Evolutionary conservation across 2,113 vertebrate species (phyloP).

Genomic region (Verasper variegatus): DNA sequence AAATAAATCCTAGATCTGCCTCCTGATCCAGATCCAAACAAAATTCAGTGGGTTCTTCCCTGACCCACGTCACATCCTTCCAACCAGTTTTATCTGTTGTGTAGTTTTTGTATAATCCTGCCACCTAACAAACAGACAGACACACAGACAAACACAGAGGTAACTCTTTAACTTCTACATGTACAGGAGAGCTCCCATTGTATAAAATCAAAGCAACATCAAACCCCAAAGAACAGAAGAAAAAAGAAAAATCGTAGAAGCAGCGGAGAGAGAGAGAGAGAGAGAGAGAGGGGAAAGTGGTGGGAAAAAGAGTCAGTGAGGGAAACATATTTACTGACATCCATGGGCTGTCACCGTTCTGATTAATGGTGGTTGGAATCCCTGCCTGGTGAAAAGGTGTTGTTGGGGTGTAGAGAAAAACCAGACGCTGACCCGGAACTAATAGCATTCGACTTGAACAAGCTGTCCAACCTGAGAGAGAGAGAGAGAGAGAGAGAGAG

Average conservation of each 20-base stretch:
- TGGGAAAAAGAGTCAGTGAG: slow-evolving; percentile 54
- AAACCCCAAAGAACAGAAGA: slow-evolving; percentile 20
- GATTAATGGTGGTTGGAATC: slow-evolving; percentile 83
- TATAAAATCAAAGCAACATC: slow-evolving; percentile 29
- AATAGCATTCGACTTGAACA: slow-evolving; percentile 85
- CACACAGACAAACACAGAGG: neutral
- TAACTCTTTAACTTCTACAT: no score
- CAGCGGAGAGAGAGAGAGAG: slow-evolving; percentile 13
- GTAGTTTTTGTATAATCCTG: no score
- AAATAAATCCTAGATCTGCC: no score
- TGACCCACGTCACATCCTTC: no score
- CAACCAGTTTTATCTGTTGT: no score
- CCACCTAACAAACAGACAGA: no score
- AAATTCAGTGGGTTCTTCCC: no score
- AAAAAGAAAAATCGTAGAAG: no score
- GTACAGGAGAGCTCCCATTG: slow-evolving; percentile 11
- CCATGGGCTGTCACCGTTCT: slow-evolving; percentile 83
- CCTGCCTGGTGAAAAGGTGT: slow-evolving; percentile 81
- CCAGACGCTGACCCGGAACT: slow-evolving; percentile 81
- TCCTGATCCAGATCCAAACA: no score
- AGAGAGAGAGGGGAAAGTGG: slow-evolving; percentile 40
- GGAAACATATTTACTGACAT: slow-evolving; percentile 84
- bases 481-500: no score
- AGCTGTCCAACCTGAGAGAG: slow-evolving; percentile 74
- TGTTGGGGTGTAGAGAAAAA: slow-evolving; percentile 79